phyloP scores from a whole-genome alignment of 2,113 vertebrate genomes.

The Periophthalmus modestus region DNA sequence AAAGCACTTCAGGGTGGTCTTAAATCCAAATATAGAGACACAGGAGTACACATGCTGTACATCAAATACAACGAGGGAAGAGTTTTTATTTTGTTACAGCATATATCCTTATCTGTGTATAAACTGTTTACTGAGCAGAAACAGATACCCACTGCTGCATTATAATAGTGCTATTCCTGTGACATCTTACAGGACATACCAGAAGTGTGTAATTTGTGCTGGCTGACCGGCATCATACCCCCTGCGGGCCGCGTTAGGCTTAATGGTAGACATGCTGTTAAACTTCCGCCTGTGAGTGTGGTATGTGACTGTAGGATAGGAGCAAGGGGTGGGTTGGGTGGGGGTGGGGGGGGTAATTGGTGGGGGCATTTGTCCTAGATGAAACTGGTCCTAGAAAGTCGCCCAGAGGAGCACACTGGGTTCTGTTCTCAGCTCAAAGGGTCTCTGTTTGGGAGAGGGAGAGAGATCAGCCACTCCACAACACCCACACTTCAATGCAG shows the following conservation, averaged over 20 bases:
- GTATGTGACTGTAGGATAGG: slow-evolving; percentile 43
- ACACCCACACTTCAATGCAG: slow-evolving; percentile 33
- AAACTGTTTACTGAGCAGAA: not conserved
- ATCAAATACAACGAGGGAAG: slow-evolving; percentile 20
- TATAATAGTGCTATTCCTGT: slow-evolving; percentile 27
- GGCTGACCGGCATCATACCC: slow-evolving; percentile 57
- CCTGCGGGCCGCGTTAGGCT: slow-evolving; percentile 62
- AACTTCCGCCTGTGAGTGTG: slow-evolving; percentile 54
- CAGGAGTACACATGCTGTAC: slow-evolving; percentile 28
- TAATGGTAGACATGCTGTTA: slow-evolving; percentile 60
- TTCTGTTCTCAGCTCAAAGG: slow-evolving; percentile 71
- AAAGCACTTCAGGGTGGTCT: slow-evolving; percentile 58
- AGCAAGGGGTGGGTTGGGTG: slow-evolving; percentile 8
- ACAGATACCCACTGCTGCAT: not conserved
- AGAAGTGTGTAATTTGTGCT: slow-evolving; percentile 58
- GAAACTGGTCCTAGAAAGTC: slow-evolving; percentile 23
- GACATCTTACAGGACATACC: slow-evolving; percentile 56
- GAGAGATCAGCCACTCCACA: slow-evolving; percentile 50
- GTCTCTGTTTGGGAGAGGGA: slow-evolving; percentile 64
- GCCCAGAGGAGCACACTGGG: slow-evolving; percentile 51
- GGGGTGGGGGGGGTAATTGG: slow-evolving; percentile 12
- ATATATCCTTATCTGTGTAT: not conserved
- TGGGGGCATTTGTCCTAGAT: slow-evolving; percentile 44
- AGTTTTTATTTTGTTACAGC: not conserved
- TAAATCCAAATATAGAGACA: slow-evolving; percentile 22